Base-by-base conservation (phyloP, 2,113 vertebrate genomes). In the Archocentrus centrarchus region DNA sequence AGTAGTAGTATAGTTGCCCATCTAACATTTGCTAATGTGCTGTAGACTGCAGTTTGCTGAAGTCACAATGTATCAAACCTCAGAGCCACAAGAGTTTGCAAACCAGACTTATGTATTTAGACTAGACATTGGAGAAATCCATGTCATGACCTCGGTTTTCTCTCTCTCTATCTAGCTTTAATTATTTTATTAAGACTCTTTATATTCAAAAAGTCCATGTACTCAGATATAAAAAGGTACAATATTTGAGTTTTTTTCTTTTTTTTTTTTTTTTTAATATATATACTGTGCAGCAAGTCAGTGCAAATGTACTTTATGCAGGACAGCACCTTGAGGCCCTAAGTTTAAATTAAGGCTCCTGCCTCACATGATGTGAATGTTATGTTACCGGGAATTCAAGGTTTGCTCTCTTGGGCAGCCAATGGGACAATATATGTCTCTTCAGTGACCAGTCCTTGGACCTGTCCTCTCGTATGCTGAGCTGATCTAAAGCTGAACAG, bases 401-500 rank as follows among this genome's bases (percentile, higher is more conserved):
- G 55, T 78, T 15, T 82, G 35, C 62, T 75, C 44, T 86, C 37
- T 35, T 63, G 20, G 6, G 66, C 15, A 77, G 77, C 64, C 39
- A 81, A 35, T 80, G 24, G 70, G 44, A 77, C 2, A 24, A 30
- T 68, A 18, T 32, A 5, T 11, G 44, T 80, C 61, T n/a, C 77
- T 47, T 68, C n/a, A 68, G 75, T 79, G 5, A 76, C 63, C 30
- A 50, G 47, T 86, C 44, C 68, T 80, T 77, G 59, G 44, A 61
- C 66, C 22, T 61, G 80, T 85, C 87, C 57, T 86, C 30, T 83
- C n/a, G 76, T 57, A 53, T 88, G 20, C 57, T 3, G 15, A 66
- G 14, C 62, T 55, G 82, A 75, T 81, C 60, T 59, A 75, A 79
- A 86, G 61, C 75, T 83, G 58, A 70, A 77, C 83, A 91, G 53